Percentiles rank a stretch among this genome's conserved stretches.
These are phyloP conservation scores for Triplophysa dalaica DNA, from an alignment of 2,113 vertebrate genomes.

Conservation along the genomic window DNA sequence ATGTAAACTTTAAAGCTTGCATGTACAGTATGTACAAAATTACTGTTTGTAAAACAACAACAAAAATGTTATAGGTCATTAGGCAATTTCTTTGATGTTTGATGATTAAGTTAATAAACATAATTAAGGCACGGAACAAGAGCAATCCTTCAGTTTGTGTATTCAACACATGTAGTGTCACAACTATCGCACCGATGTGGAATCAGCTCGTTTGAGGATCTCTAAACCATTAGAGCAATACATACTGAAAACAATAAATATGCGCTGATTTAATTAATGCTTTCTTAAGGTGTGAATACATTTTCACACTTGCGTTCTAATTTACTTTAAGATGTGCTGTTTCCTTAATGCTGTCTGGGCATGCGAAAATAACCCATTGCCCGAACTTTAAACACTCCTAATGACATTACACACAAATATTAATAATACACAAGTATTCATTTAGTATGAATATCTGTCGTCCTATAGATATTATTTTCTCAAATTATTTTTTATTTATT, in stretches of 20 bases:
- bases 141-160: conserved; percentile 6
- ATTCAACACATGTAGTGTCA: conserved; percentile 28
- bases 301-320: conserved; percentile 20
- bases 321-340: conserved; percentile 7
- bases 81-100: background rate
- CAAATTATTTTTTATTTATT: no score
- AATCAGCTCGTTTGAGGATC: conserved; percentile 36
- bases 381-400: no score
- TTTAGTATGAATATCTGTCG: no score
- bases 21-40: conserved; percentile 11
- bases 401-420: no score
- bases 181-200: conserved; percentile 42
- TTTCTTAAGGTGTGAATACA: conserved; percentile 53
- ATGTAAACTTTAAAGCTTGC: no score
- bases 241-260: conserved; percentile 23
- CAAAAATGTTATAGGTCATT: background rate
- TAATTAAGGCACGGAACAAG: background rate
- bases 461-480: no score
- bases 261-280: conserved; percentile 62
- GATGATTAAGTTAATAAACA: background rate
- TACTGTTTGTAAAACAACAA: background rate
- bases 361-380: no score
- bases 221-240: conserved; percentile 50
- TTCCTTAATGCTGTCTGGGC: background rate
- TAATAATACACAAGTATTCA: no score